A percentile compares a stretch with the other conserved stretches of the same genome.
These are phyloP conservation scores for Muraenolepis orangiensis DNA, from an alignment of 2,797 vertebrate species.

Conservation along the genomic window DNA sequence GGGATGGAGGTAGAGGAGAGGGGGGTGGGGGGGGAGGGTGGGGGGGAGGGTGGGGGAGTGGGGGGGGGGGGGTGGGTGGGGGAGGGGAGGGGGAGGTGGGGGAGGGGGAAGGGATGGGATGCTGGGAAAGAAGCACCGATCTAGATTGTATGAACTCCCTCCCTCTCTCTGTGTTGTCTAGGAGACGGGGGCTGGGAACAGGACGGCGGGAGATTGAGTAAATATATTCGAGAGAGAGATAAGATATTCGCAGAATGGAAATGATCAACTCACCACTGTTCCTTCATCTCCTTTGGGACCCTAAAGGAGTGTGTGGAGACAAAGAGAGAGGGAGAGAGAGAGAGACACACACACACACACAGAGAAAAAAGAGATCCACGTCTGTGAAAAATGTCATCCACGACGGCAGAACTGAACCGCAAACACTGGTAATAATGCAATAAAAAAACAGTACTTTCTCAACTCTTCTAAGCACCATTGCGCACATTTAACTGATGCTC, in stretches of 20 bases:
- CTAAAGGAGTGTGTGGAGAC: conserved; percentile 60
- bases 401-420: too few species aligned
- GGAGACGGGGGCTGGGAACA: not conserved
- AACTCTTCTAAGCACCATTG: too few species aligned
- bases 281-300: conserved; percentile 95
- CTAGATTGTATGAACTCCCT: not conserved
- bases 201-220: conserved; percentile 19
- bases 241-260: conserved; percentile 9
- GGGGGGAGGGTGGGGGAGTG: too few species aligned
- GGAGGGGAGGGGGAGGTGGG: too few species aligned
- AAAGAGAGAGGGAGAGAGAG: not conserved
- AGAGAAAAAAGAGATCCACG: not conserved
- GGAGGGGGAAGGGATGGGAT: too few species aligned
- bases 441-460: not conserved
- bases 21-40: too few species aligned
- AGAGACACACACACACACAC: not conserved
- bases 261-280: conserved; percentile 75
- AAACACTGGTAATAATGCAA: not conserved
- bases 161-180: not conserved
- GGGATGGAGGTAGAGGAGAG: not conserved
- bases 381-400: not conserved
- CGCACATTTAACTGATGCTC: too few species aligned
- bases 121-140: not conserved
- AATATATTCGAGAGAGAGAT: conserved; percentile 45
- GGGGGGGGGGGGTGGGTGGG: too few species aligned